Percentiles rank a stretch among this genome's conserved stretches.
phyloP scores from a whole-genome alignment of 2,888 invertebrate species.

The Biston stratarius region DNA sequence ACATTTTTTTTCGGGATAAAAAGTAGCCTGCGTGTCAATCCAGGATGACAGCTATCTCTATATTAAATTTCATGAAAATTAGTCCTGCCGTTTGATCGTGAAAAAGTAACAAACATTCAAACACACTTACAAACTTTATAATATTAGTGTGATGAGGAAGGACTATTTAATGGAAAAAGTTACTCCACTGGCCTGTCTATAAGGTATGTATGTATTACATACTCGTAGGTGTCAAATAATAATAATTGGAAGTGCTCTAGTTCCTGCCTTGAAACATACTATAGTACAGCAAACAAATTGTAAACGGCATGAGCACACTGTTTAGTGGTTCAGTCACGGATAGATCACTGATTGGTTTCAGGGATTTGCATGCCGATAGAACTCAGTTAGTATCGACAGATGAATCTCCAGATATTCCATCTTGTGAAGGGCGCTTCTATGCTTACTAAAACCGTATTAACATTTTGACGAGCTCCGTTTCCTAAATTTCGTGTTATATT shows the following conservation, averaged over 20 bases:
- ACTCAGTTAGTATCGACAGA: conserved; percentile 8
- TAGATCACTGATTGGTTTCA: conserved; percentile 27
- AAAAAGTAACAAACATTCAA: no score
- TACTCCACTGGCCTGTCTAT: no score
- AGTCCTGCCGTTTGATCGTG: no score
- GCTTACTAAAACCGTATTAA: conserved; percentile 26
- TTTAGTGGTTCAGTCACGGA: conserved; percentile 24
- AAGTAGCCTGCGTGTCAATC: no score
- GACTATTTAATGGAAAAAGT: no score
- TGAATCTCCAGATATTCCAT: conserved; percentile 21
- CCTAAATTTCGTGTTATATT: conserved; percentile 14
- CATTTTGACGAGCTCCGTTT: conserved; percentile 19
- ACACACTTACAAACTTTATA: no score
- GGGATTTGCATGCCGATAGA: conserved; percentile 26
- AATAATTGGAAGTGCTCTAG: neutral
- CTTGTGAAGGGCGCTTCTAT: conserved; percentile 11
- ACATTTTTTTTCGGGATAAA: no score
- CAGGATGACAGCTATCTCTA: no score
- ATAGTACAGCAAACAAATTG: conserved; percentile 11
- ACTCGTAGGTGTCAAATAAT: no score
- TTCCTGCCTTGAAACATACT: neutral
- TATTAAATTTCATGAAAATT: no score
- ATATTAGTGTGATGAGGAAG: no score
- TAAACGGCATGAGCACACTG: conserved; percentile 6
- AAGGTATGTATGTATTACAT: no score